These are phyloP conservation scores for Anguilla pacifica DNA, from an alignment of 2,797 vertebrate species.

Conservation along the genomic window DNA sequence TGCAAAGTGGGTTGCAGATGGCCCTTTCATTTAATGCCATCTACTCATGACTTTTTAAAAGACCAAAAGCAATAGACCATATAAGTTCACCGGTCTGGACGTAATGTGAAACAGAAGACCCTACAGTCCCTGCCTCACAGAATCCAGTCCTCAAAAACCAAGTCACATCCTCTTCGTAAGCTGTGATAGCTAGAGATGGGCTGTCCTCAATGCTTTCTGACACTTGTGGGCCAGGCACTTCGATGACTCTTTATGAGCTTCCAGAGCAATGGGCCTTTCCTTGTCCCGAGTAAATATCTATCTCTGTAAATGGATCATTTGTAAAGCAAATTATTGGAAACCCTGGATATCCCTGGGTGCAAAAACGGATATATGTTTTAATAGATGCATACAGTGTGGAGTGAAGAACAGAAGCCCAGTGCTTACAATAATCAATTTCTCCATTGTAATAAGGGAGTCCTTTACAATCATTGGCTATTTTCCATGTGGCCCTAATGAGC, in stretches of 20 bases:
- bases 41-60: neutral
- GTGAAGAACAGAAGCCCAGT: neutral
- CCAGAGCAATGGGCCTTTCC: neutral
- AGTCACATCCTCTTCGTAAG: neutral
- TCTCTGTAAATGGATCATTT: neutral
- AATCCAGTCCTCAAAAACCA: neutral
- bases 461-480: neutral
- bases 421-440: neutral
- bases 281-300: neutral
- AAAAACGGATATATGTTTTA: neutral
- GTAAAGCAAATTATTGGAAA: neutral
- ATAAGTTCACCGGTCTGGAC: neutral
- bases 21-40: neutral
- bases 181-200: neutral
- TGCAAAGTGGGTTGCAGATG: neutral
- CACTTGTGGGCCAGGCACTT: neutral
- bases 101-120: neutral
- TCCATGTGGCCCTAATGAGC: neutral
- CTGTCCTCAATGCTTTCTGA: conserved; percentile 7
- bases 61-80: neutral
- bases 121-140: neutral
- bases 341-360: neutral
- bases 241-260: neutral
- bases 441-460: neutral
- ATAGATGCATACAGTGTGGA: neutral